These are phyloP conservation scores for Hyles lineata DNA, from an alignment of 2,888 invertebrate species.

Conservation along the genomic window DNA sequence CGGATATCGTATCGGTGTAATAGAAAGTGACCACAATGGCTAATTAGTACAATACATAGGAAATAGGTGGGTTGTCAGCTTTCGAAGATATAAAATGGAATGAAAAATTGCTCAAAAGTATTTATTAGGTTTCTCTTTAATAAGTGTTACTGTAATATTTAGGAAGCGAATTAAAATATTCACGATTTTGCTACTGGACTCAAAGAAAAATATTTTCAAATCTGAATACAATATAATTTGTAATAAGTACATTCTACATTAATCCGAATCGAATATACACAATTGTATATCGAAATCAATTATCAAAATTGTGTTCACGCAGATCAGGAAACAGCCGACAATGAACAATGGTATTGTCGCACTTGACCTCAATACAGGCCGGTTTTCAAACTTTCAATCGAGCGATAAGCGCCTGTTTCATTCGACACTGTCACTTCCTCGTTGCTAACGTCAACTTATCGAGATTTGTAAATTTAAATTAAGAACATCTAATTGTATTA, in stretches of 20 bases:
- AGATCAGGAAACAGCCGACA: constrained; percentile 55
- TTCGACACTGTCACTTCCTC: constrained; percentile 24
- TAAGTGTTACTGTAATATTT: too few relatives aligned
- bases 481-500: not conserved
- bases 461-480: not conserved
- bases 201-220: too few relatives aligned
- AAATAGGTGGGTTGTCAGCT: too few relatives aligned
- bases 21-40: too few relatives aligned
- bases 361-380: constrained; percentile 61
- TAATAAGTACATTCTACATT: not conserved
- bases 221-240: too few relatives aligned
- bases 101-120: too few relatives aligned
- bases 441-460: constrained; percentile 10
- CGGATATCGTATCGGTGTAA: too few relatives aligned
- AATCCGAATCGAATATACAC: constrained; percentile 5
- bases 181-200: too few relatives aligned
- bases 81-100: too few relatives aligned
- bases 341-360: constrained; percentile 50
- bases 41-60: too few relatives aligned
- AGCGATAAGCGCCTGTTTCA: constrained; percentile 5
- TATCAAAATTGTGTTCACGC: constrained; percentile 33
- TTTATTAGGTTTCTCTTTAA: too few relatives aligned
- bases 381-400: constrained; percentile 42
- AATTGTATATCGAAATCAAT: constrained; percentile 24
- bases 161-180: too few relatives aligned